Evolutionary conservation across 2,797 vertebrate genomes (phyloP), one percentile per base, ranked within the genome.

Genomic region (Zenarchopterus dispar): DNA sequence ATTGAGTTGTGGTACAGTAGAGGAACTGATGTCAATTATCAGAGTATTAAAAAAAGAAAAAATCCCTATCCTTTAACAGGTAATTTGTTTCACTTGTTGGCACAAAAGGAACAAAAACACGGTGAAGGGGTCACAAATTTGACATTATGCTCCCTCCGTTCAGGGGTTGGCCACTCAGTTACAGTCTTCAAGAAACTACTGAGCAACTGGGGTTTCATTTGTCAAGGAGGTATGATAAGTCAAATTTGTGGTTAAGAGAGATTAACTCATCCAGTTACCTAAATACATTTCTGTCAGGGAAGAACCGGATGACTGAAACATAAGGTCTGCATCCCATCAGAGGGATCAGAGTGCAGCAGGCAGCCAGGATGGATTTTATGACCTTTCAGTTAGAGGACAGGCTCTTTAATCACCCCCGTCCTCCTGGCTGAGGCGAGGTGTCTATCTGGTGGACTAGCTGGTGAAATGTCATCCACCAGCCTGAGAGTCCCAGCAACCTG

Each of bases 381-480:
- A 75, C 65, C 75, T 75, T 79, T 69, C 66, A 64, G 62, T 77
- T 70, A 65, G 43, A 70, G 67, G 72, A 66, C 70, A 18, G 48
- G 31, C 43, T 73, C 75, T 77, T 66, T 72, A 67, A 78, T 81
- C 73, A 77, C 45, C 16, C 5, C 28, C 18, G 31, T 31, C 50
- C 39, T 58, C 59, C 70, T 52, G 61, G 47, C 67, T 3, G n/a
- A 55, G 39, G 21, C 13, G 45, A 77, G 65, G 73, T 77, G 81
- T 81, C 71, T 78, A 67, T 84, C 62, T 70, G 81, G 70, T 24
- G 8, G 67, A 68, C 53, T 4, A 68, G 75, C 69, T 77, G 76
- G 73, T 73, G 58, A 79, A 74, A 77, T 72, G 65, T 61, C 77
- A 73, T 43, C 60, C 62, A 11, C 22, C 26, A 10, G 17, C 33